A percentile compares a stretch with the other conserved stretches of the same genome.
These are phyloP conservation scores for Bungarus multicinctus DNA, from an alignment of 2,113 vertebrate species.

Conservation along the genomic window DNA sequence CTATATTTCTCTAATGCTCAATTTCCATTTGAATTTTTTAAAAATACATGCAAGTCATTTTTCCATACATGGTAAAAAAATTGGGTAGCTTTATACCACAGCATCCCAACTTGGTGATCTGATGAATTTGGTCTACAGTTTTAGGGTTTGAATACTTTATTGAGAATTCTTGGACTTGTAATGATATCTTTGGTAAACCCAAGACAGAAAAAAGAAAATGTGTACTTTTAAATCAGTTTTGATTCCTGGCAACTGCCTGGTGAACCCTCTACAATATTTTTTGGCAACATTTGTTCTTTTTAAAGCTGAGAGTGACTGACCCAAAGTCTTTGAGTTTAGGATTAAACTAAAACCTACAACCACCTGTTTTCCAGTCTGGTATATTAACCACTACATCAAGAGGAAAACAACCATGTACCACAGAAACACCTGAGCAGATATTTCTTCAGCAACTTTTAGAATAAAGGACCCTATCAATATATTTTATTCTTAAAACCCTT, in stretches of 20 bases:
- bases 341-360: neutral
- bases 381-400: neutral
- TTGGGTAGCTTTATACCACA: neutral
- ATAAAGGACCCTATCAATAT: neutral
- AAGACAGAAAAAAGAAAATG: neutral
- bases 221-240: neutral
- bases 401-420: neutral
- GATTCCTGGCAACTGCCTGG: neutral
- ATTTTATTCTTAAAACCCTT: neutral
- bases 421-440: neutral
- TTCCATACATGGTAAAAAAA: neutral
- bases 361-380: neutral
- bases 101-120: neutral
- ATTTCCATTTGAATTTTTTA: neutral
- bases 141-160: neutral
- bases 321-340: neutral
- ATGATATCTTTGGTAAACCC: neutral
- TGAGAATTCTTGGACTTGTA: neutral
- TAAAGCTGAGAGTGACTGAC: neutral
- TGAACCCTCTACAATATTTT: neutral
- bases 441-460: neutral
- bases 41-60: neutral
- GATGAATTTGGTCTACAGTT: neutral
- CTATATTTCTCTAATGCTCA: rapidly evolving
- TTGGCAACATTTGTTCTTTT: neutral